phyloP scores from a whole-genome alignment of 2,113 vertebrate genomes.

The Otus sunia region DNA sequence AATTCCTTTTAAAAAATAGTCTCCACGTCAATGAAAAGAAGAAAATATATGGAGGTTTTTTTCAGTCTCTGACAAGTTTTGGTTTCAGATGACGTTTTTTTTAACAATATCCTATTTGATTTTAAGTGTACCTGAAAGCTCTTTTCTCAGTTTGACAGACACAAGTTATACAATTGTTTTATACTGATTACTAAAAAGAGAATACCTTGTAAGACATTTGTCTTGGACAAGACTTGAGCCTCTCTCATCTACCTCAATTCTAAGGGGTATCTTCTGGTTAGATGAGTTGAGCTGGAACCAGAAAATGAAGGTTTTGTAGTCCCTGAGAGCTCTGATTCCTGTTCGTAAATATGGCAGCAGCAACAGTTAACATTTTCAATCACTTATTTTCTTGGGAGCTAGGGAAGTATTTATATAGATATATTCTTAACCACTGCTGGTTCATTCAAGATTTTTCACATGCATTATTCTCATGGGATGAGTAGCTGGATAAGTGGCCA shows the following conservation, averaged over 20 bases:
- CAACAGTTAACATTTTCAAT: slow-evolving; percentile 32
- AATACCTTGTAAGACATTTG: not conserved
- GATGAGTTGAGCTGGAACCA: not conserved
- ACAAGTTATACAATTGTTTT: not conserved
- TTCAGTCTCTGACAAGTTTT: not conserved
- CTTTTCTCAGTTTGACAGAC: not conserved
- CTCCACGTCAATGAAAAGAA: not conserved
- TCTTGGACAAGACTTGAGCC: not conserved
- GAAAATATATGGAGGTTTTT: not conserved
- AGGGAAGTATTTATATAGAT: not conserved
- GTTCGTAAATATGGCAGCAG: slow-evolving; percentile 32
- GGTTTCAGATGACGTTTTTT: not conserved
- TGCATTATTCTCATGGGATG: slow-evolving; percentile 2
- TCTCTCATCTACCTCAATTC: not conserved
- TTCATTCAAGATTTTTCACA: slow-evolving; percentile 13
- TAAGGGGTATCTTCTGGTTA: not conserved
- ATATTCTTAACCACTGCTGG: slow-evolving; percentile 6
- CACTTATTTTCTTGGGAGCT: slow-evolving; percentile 20
- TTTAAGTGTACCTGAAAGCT: not conserved
- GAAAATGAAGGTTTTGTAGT: not conserved
- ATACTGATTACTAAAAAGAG: not conserved
- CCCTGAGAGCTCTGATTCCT: not conserved
- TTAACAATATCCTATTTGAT: not conserved
- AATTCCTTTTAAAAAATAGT: not conserved
- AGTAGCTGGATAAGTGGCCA: slow-evolving; percentile 20